Conservation (phyloP, 2,888 invertebrate species). For the Scaptodrosophila latifasciaeformis region DNA sequence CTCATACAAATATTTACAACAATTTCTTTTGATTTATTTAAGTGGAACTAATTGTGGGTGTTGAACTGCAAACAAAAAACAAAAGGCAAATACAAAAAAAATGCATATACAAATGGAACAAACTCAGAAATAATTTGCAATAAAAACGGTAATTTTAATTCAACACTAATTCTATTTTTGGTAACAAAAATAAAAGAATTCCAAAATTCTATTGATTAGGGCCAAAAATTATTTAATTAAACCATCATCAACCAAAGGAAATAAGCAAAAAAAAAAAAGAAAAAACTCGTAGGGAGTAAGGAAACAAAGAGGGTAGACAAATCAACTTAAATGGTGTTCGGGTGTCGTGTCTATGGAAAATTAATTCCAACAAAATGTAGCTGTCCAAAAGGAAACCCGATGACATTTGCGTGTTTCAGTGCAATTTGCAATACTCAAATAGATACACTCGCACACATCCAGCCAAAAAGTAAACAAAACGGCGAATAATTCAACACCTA, state of each 20-base stretch:
- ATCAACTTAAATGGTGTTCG: no score
- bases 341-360: conserved; percentile 52
- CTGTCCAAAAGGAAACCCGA: background rate
- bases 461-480: conserved; percentile 40
- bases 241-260: conserved; percentile 32
- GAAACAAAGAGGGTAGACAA: no score
- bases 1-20: conserved; percentile 51
- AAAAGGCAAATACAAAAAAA: conserved; percentile 13
- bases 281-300: no score
- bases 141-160: conserved; percentile 20
- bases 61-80: conserved; percentile 52
- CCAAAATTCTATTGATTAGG: conserved; percentile 6
- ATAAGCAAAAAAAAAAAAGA: no score
- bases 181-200: no score
- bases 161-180: conserved; percentile 21
- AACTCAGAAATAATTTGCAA: background rate
- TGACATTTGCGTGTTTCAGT: conserved; percentile 47
- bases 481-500: conserved; percentile 59
- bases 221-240: conserved; percentile 56
- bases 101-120: background rate
- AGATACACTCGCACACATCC: no score
- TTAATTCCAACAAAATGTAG: conserved; percentile 41
- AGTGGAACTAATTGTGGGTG: conserved; percentile 68
- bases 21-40: conserved; percentile 64
- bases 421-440: no score